Base-by-base conservation (phyloP, 2,797 vertebrate genomes). In the Neosilurus mollespiculum region DNA sequence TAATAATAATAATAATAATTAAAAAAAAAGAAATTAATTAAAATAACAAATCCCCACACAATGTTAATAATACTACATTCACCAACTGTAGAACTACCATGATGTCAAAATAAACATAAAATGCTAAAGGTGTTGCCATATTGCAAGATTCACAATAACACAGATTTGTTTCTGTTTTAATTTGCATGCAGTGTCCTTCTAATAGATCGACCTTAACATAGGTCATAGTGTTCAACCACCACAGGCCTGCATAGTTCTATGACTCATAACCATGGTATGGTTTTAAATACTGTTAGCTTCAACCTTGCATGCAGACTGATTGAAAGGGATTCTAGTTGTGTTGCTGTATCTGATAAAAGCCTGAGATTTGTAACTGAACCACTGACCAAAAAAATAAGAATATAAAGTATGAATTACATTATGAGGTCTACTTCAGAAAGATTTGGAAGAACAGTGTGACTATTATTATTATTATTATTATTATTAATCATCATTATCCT, bases 181-280 rank as follows among this genome's bases (percentile, higher is more conserved):
- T 77, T 61, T 77, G 56, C n/a, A 73, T 56, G 24, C 51, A 30
- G 71, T 56, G 51, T 11, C 30, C 73, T 76, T 34, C 26, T 34
- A 58, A 58, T 58, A 58, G 8, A 43, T 43, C 37, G 37, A 43
- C 37, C 37, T 43, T 43, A 43, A 43, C 6, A 43, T 43, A 43
- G 37, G 37, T 43, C 37, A 43, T n/a, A n/a, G n/a, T n/a, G n/a
- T n/a, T 76, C 26, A 76, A 20, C 54, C 4, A 7, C 22, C 73
- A 59, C 9, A 12, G 24, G 51, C 54, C 2, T 30, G 18, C 4
- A 59, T 10, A 22, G 18, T 37, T 34, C 18, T 2, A 37, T 16
- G 16, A 20, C 54, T 58, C n/a, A 22, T 34, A 9, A 58, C 20
- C 72, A 22, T 12, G 53, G 26, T 26, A 22, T 34, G 26, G 53